These are phyloP conservation scores for Copidosoma aretas DNA, from an alignment of 2,888 invertebrate species.

Conservation along the genomic window DNA sequence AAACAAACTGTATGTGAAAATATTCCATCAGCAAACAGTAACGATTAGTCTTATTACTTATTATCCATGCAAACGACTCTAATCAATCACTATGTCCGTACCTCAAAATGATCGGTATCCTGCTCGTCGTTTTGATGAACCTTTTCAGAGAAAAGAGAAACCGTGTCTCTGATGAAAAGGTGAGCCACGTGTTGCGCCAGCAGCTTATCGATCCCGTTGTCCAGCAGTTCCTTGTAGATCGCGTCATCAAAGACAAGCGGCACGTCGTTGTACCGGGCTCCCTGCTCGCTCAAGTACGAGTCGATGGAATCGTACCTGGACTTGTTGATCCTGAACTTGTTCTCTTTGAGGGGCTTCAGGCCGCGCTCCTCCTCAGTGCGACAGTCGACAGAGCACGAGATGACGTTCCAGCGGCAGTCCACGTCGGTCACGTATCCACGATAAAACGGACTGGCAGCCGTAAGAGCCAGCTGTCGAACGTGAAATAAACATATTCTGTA, in stretches of 20 bases:
- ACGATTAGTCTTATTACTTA: no score
- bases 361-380: constrained; percentile 92
- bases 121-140: constrained; percentile 90
- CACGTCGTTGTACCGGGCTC: constrained; percentile 93
- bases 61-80: no score
- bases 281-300: constrained; percentile 90
- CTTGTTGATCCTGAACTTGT: constrained; percentile 86
- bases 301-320: constrained; percentile 98
- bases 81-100: constrained; percentile 54
- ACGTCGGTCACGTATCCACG: constrained; percentile 93
- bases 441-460: constrained; percentile 95
- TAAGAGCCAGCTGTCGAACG: constrained; percentile 80
- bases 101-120: constrained; percentile 99
- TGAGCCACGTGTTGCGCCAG: constrained; percentile 97
- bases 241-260: constrained; percentile 84
- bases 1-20: no score
- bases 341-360: constrained; percentile 72
- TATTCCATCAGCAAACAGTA: no score
- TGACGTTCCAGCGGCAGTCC: constrained; percentile 98
- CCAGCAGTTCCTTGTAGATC: constrained; percentile 81
- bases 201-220: constrained; percentile 90
- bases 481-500: constrained; percentile 49
- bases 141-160: constrained; percentile 94
- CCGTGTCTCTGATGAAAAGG: constrained; percentile 95
- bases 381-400: constrained; percentile 95